Evolutionary conservation across 2,888 invertebrate genomes (phyloP), one percentile per base, ranked within the genome.

Genomic region (Scaptomyza parva): DNA sequence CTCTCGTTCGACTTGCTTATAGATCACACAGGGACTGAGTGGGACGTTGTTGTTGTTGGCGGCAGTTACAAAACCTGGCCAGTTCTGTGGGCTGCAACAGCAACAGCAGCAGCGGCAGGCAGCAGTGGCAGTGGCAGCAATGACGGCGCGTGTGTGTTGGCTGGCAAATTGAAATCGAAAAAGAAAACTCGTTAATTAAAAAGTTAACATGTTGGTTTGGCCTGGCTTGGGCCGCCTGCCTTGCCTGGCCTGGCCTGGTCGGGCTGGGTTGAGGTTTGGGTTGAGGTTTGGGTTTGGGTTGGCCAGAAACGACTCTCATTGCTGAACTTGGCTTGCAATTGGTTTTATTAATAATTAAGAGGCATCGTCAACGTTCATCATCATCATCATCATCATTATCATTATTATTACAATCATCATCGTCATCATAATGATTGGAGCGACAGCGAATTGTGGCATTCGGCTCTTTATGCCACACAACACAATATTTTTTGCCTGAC

Each of bases 131-230:
- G 33, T 2, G 2, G 33, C 14, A 12, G 35, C 14, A 35, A 7
- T 17, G 37, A 3, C 37, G 37, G 17, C 37, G 37, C 37, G 37
- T 20, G 9, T 22, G 65, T 64, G 69, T 70, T 54, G 61, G 61
- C 72, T 76, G 84, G 88, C 89, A 89, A 89, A 88, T 89, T 88
- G 89, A 89, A 89, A 88, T 88, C 88, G 88, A 88, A 88, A 83
- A 88, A 86, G 86, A 88, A 88, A 89, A 88, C 89, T 89, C 88
- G 88, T 88, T 88, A 88, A 88, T 88, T 88, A 88, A 88, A 88
- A 89, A 88, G 89, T 88, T 88, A 89, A 88, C 88, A 84, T 85
- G 79, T 76, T 72, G 71, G 70, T 73, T 75, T 66, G 73, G 60
- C 66, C 59, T 17, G 66, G 14, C 14, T 17, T n/a, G n/a, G 35